Evolutionary conservation across 53 echinoderm and acorn worm species (phyloP).

Genomic region (Hippasteria phrygiana): DNA sequence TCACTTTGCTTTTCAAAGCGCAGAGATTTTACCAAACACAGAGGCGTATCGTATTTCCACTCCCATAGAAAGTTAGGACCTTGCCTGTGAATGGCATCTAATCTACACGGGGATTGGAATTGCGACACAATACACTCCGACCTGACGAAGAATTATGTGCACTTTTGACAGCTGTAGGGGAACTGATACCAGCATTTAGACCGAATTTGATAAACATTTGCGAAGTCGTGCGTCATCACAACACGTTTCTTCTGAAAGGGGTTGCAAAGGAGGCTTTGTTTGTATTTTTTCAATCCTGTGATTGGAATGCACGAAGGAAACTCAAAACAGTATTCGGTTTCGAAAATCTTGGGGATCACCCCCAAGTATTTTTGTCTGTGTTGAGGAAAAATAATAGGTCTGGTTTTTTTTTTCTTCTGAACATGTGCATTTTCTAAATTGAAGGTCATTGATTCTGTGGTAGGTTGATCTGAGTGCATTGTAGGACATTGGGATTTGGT

Average conservation of each 20-base stretch:
- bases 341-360: background rate
- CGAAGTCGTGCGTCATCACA: constrained; percentile 26
- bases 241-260: background rate
- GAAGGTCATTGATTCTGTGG: background rate
- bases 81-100: background rate
- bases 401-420: background rate
- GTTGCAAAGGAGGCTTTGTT: background rate
- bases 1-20: background rate
- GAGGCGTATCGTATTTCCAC: background rate
- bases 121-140: background rate
- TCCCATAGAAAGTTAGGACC: background rate
- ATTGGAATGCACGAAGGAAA: background rate
- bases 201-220: background rate
- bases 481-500: too few species aligned
- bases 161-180: background rate
- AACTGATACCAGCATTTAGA: background rate
- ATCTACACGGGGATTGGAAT: background rate
- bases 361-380: background rate
- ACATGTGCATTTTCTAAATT: background rate
- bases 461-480: background rate
- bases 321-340: background rate
- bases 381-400: background rate
- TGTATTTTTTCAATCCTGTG: background rate
- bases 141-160: background rate
- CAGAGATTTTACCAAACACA: background rate